Conservation (phyloP, 2,113 vertebrate genomes). For the Heterotilapia buettikoferi region DNA sequence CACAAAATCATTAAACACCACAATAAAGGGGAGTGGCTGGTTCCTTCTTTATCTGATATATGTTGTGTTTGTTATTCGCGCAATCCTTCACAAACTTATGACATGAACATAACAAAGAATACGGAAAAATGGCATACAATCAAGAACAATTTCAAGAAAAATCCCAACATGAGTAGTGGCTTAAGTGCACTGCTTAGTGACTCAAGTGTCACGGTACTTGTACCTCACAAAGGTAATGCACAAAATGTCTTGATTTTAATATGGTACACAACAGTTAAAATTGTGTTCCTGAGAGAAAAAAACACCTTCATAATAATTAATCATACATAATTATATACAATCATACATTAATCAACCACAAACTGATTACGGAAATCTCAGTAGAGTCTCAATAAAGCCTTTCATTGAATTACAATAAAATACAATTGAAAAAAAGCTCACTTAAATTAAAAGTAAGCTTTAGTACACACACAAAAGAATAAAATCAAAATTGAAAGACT, state of each 20-base stretch:
- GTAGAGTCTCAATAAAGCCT: not conserved
- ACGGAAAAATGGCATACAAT: not conserved
- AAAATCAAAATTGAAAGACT: not conserved
- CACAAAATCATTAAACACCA: not conserved
- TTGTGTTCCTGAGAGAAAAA: not conserved
- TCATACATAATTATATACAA: not conserved
- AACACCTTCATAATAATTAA: conserved; percentile 2
- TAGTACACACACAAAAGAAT: not conserved
- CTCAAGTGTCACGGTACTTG: not conserved
- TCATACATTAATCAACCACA: not conserved
- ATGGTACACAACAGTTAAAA: not conserved
- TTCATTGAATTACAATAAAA: not conserved
- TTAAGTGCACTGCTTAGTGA: not conserved
- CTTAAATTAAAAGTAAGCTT: not conserved
- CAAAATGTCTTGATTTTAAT: not conserved
- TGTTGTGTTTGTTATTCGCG: not conserved
- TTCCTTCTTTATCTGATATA: not conserved
- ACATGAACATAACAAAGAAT: not conserved
- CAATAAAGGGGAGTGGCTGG: not conserved
- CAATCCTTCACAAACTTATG: not conserved
- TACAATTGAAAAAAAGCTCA: not conserved
- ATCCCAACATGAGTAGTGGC: conserved; percentile 5
- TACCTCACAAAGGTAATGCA: not conserved
- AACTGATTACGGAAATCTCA: not conserved
- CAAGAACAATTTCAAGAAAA: not conserved